Percentiles rank a stretch among this genome's conserved stretches.
These are phyloP conservation scores for Hippocampus abdominalis DNA, from an alignment of 2,113 vertebrate genomes.

Conservation along the genomic window DNA sequence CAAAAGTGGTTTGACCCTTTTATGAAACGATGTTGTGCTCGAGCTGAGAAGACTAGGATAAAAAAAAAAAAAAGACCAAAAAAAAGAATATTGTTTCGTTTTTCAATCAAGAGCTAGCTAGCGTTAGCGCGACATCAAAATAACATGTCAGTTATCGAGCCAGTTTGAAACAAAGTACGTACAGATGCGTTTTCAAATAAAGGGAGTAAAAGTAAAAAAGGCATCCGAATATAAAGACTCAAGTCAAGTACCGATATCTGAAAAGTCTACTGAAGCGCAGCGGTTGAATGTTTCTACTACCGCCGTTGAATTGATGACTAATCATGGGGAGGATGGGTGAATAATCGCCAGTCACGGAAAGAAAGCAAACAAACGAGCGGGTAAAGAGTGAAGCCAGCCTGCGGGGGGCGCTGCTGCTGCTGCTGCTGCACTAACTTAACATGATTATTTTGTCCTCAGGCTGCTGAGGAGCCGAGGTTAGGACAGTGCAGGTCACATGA, in stretches of 20 bases:
- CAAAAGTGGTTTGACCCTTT: background rate
- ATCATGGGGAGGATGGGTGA: background rate
- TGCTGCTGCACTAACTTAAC: conserved; percentile 4
- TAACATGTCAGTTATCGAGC: too few relatives aligned
- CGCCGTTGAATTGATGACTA: background rate
- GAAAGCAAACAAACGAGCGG: conserved; percentile 3
- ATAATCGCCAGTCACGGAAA: background rate
- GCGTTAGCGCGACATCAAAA: too few relatives aligned
- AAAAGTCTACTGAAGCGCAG: background rate
- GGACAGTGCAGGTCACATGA: conserved; percentile 36
- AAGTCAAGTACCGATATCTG: background rate
- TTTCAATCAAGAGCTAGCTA: too few relatives aligned
- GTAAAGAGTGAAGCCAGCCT: conserved; percentile 4
- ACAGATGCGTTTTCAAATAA: background rate
- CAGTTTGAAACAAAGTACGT: background rate
- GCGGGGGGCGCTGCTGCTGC: conserved; percentile 6
- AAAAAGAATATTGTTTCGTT: too few relatives aligned
- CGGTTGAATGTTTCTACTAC: background rate
- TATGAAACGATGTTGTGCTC: background rate
- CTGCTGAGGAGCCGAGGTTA: conserved; percentile 30
- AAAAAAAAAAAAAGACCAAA: too few relatives aligned
- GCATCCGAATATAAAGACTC: background rate
- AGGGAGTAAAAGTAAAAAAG: background rate
- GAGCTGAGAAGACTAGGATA: too few relatives aligned
- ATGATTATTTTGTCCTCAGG: conserved; percentile 11